A percentile compares a stretch with the other conserved stretches of the same genome.
Conservation (phyloP, 2,113 vertebrate species). For the Ptyas mucosa region DNA sequence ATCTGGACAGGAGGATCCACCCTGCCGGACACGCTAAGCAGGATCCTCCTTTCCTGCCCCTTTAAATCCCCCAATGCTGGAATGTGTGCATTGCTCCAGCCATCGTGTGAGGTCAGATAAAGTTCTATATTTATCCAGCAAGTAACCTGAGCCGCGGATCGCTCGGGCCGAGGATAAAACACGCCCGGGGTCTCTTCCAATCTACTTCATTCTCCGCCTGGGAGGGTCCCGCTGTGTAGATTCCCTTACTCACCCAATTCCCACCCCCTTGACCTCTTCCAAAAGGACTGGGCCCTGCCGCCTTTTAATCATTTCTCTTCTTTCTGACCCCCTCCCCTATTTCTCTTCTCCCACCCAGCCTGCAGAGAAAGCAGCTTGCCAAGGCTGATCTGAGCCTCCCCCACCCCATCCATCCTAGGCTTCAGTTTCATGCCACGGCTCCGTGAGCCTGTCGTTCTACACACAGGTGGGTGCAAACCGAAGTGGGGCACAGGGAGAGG, state of each 20-base stretch:
- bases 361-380: background rate
- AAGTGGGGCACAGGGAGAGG: background rate
- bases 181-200: constrained; percentile 41
- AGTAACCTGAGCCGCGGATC: constrained; percentile 72
- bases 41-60: constrained; percentile 52
- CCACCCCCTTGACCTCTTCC: background rate
- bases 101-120: constrained; percentile 76
- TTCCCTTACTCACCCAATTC: background rate
- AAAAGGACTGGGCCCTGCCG: constrained; percentile 37
- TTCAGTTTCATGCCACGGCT: background rate
- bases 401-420: accelerated
- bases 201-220: constrained; percentile 13
- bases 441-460: accelerated
- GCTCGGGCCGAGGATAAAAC: constrained; percentile 33
- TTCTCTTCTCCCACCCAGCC: background rate
- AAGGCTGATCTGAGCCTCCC: background rate
- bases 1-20: background rate
- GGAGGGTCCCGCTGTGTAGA: constrained; percentile 18
- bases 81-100: constrained; percentile 62
- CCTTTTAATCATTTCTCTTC: background rate
- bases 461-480: constrained; percentile 40
- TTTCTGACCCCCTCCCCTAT: background rate
- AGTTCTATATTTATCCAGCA: constrained; percentile 76
- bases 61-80: constrained; percentile 68
- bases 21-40: background rate